phyloP scores from a whole-genome alignment of 2,113 vertebrate species.

The Zosterops lateralis region DNA sequence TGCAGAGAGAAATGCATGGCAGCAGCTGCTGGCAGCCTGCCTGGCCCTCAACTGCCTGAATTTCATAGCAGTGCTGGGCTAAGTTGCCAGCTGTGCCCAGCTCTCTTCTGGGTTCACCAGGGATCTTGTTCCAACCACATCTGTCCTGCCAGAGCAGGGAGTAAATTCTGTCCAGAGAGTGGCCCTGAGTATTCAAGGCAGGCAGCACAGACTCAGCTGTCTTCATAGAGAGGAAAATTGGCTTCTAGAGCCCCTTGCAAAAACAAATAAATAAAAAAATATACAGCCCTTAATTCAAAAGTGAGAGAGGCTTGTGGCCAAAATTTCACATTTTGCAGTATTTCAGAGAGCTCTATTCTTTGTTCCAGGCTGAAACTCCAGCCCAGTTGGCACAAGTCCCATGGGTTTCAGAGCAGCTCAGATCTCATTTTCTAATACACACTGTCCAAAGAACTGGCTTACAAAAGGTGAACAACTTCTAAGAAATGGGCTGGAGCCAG shows the following conservation, averaged over 20 bases:
- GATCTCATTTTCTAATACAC: background rate
- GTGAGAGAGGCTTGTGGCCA: background rate
- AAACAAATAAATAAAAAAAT: background rate
- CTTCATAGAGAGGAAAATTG: background rate
- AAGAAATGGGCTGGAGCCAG: background rate
- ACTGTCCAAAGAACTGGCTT: background rate
- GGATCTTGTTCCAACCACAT: background rate
- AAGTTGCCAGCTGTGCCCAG: background rate
- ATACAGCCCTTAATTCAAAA: background rate
- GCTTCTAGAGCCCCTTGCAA: background rate
- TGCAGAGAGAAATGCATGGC: background rate
- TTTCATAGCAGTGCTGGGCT: rapidly evolving
- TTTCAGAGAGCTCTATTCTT: background rate
- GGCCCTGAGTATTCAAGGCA: background rate
- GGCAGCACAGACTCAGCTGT: background rate
- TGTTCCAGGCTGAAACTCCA: background rate
- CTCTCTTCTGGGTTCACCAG: background rate
- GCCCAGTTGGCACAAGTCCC: background rate
- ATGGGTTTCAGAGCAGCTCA: background rate
- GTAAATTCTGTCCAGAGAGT: background rate
- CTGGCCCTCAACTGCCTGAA: background rate
- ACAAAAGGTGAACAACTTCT: background rate
- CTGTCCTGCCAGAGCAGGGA: background rate
- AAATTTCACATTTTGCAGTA: background rate
- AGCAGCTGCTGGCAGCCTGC: background rate